Evolutionary conservation across 2,113 vertebrate species (phyloP).

Genomic region (Hoplias malabaricus): DNA sequence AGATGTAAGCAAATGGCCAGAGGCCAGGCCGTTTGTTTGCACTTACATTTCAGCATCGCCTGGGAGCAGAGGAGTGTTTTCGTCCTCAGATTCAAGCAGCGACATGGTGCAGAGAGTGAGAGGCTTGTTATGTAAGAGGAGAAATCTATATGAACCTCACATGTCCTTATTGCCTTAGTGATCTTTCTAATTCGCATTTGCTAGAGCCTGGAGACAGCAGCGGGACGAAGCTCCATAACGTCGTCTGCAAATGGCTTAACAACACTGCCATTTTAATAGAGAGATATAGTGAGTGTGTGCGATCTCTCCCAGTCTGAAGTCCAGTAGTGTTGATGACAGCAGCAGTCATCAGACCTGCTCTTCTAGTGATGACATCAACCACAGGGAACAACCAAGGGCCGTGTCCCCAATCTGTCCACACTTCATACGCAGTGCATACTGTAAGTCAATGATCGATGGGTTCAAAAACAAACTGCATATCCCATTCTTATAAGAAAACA

Average conservation of each 20-base stretch:
- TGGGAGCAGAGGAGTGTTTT: slow-evolving; percentile 37
- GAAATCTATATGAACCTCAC: no score
- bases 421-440: no score
- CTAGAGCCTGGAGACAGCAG: not conserved
- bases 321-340: not conserved
- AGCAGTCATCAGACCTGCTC: not conserved
- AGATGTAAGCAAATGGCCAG: no score
- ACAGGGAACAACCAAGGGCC: no score
- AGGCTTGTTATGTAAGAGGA: not conserved
- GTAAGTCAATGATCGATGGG: no score
- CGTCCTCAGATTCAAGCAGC: slow-evolving; percentile 14
- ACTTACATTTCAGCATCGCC: slow-evolving; percentile 34
- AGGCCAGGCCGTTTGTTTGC: not conserved
- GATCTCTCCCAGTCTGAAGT: slow-evolving; percentile 13
- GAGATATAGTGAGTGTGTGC: not conserved
- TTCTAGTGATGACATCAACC: no score
- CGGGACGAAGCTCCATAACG: not conserved
- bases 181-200: not conserved
- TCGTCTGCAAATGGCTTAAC: not conserved
- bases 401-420: no score
- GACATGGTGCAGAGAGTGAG: slow-evolving; percentile 30
- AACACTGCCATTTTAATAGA: not conserved
- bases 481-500: no score
- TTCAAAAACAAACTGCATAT: no score
- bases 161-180: not conserved